Conservation (phyloP, 2,797 vertebrate species). For the Gymnoscopelus braueri region DNA sequence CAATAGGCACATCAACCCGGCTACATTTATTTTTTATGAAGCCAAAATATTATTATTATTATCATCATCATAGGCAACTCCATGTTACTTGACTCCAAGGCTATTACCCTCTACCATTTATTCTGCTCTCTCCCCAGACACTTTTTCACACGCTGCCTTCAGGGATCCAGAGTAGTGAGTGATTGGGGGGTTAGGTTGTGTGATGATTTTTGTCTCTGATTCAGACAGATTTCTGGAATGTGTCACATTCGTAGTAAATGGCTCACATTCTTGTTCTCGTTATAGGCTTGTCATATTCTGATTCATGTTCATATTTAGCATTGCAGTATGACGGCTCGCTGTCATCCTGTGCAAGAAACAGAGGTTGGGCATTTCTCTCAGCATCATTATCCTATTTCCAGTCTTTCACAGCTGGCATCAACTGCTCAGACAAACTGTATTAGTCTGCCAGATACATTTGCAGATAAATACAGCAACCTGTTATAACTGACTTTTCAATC, state of each 20-base stretch:
- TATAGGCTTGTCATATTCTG: neutral
- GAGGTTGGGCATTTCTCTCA: neutral
- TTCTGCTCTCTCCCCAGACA: conserved; percentile 3
- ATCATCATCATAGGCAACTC: conserved; percentile 11
- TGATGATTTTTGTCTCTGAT: no score
- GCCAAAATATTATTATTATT: conserved; percentile 32
- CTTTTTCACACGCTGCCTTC: neutral
- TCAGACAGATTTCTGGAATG: neutral
- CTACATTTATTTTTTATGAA: conserved; percentile 31
- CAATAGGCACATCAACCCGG: conserved; percentile 54
- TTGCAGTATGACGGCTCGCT: neutral
- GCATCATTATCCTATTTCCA: neutral
- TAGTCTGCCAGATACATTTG: neutral
- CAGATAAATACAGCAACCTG: neutral
- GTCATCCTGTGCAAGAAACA: neutral
- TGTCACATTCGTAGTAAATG: neutral
- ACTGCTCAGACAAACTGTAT: neutral
- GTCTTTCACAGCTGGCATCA: neutral
- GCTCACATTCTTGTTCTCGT: neutral
- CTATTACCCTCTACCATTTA: conserved; percentile 1
- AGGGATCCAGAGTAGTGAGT: neutral
- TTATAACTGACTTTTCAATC: neutral
- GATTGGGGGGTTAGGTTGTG: no score
- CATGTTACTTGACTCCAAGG: conserved; percentile 3
- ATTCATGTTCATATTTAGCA: neutral